Conservation (phyloP, 2,113 vertebrate species). For the Grammomys surdaster region DNA sequence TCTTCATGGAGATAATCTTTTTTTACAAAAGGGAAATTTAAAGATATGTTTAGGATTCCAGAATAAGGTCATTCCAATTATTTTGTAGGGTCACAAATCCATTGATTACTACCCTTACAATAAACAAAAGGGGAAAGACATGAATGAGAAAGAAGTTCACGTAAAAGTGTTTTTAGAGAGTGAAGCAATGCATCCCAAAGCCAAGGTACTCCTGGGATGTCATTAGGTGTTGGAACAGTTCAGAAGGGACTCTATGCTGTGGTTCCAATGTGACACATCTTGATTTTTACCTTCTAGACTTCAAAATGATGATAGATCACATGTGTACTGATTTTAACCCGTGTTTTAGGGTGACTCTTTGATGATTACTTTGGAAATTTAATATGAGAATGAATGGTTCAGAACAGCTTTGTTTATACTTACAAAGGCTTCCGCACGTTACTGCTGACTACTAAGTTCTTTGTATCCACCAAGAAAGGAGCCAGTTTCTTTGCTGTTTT, state of each 20-base stretch:
- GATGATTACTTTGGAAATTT: not conserved
- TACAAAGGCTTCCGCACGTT: not conserved
- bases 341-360: not conserved
- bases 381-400: not conserved
- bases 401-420: not conserved
- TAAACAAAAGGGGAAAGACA: not conserved
- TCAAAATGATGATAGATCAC: not conserved
- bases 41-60: not conserved
- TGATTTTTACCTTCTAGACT: not conserved
- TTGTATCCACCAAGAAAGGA: not conserved
- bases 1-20: not conserved
- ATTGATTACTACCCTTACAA: not conserved
- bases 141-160: not conserved
- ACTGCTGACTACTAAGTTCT: accelerated
- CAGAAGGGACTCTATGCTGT: not conserved
- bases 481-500: not conserved
- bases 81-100: not conserved
- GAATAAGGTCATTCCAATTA: not conserved
- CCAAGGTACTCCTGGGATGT: not conserved
- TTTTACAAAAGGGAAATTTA: not conserved
- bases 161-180: not conserved
- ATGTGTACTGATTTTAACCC: not conserved
- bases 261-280: not conserved
- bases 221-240: not conserved
- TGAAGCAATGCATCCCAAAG: not conserved